Percentiles rank a stretch among this genome's conserved stretches.
Conservation (phyloP, 2,888 invertebrate species). For the Seira sanloemensis region DNA sequence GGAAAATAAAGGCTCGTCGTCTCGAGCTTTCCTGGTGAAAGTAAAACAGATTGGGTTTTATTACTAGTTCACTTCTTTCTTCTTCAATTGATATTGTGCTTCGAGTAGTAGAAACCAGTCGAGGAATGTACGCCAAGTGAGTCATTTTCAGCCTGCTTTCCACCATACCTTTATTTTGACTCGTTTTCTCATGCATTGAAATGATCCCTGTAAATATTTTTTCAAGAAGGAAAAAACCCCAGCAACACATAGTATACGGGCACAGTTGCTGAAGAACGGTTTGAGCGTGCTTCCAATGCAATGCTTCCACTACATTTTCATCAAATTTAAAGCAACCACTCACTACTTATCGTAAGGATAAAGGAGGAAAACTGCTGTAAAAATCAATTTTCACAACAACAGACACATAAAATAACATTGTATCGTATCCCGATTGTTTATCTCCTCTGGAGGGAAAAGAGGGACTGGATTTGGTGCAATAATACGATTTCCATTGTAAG, state of each 20-base stretch:
- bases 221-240: not conserved
- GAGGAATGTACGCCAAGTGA: not conserved
- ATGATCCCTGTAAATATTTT: not conserved
- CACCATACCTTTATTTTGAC: not conserved
- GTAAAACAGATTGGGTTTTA: not conserved
- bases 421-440: not conserved
- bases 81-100: not conserved
- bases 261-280: no score
- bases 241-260: no score
- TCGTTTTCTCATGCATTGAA: not conserved
- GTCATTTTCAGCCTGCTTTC: not conserved
- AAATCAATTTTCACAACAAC: not conserved
- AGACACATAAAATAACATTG: not conserved
- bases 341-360: not conserved
- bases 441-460: not conserved
- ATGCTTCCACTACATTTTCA: not conserved
- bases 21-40: not conserved
- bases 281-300: not conserved
- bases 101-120: not conserved
- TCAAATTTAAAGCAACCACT: not conserved
- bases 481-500: not conserved
- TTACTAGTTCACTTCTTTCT: not conserved
- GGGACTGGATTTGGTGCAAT: not conserved
- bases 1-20: not conserved
- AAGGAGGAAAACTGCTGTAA: not conserved